A percentile compares a stretch with the other conserved stretches of the same genome.
These are phyloP conservation scores for Agrotis ipsilon DNA, from an alignment of 2,888 invertebrate genomes.

Conservation along the genomic window DNA sequence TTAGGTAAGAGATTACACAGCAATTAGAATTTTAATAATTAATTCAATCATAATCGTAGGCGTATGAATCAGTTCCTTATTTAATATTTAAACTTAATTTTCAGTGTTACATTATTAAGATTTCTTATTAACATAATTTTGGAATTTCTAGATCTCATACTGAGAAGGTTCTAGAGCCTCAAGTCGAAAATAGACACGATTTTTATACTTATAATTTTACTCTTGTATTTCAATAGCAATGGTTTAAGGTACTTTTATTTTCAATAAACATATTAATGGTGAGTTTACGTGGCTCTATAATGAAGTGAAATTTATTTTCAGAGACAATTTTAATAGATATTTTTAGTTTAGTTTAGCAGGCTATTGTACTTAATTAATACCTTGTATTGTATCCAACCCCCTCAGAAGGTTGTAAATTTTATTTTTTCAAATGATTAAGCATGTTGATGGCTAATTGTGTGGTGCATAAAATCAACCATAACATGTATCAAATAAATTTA, in stretches of 20 bases:
- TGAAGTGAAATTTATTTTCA: too few relatives aligned
- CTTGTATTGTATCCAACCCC: too few relatives aligned
- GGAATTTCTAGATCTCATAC: background rate
- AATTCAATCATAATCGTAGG: background rate
- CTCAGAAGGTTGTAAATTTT: too few relatives aligned
- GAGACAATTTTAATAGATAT: too few relatives aligned
- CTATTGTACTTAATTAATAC: too few relatives aligned
- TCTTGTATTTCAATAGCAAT: background rate
- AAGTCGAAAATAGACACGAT: too few relatives aligned
- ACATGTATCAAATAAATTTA: background rate
- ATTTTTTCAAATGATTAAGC: too few relatives aligned
- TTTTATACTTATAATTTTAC: slow-evolving; percentile 21
- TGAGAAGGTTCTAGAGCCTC: too few relatives aligned
- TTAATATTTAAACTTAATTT: slow-evolving; percentile 14
- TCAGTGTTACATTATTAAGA: background rate
- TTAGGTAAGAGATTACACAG: slow-evolving; percentile 5
- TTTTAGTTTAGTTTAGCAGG: too few relatives aligned
- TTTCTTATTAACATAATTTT: background rate
- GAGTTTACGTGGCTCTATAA: too few relatives aligned
- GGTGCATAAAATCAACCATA: background rate
- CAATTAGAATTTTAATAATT: slow-evolving; percentile 27
- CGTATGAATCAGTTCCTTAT: background rate
- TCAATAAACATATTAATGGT: too few relatives aligned
- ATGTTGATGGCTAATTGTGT: too few relatives aligned
- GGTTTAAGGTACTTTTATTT: background rate